Evolutionary conservation across 2,113 vertebrate genomes (phyloP).

Genomic region (Psilopogon haemacephalus): DNA sequence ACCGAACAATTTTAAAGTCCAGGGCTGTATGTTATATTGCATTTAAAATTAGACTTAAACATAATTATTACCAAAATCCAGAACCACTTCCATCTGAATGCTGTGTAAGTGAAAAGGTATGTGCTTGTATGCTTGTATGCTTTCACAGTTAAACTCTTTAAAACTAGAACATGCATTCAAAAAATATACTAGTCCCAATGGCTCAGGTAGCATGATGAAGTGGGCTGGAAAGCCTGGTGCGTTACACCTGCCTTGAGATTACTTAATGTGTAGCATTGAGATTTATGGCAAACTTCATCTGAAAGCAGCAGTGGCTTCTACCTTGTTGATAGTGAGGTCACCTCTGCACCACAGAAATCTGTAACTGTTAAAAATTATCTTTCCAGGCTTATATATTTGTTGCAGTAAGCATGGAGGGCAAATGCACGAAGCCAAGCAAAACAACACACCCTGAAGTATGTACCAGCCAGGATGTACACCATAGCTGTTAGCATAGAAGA

Average conservation of each 20-base stretch:
- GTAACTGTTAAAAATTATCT: neutral
- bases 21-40: neutral
- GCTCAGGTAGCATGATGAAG: neutral
- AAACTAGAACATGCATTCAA: neutral
- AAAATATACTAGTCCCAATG: neutral
- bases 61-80: neutral
- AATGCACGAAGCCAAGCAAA: neutral
- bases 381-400: neutral
- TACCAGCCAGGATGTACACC: neutral
- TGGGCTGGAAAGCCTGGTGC: accelerated
- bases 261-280: neutral
- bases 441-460: neutral
- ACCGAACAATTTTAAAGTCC: neutral
- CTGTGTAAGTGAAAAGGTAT: neutral
- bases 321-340: neutral
- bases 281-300: neutral
- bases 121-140: neutral
- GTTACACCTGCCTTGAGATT: neutral
- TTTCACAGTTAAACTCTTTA: neutral
- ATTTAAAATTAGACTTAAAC: neutral
- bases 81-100: neutral
- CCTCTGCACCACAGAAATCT: accelerated
- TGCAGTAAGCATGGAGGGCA: neutral
- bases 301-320: neutral
- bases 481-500: neutral